A percentile compares a stretch with the other conserved stretches of the same genome.
These are phyloP conservation scores for Syngnathus rostellatus DNA, from an alignment of 2,797 vertebrate genomes.

Conservation along the genomic window DNA sequence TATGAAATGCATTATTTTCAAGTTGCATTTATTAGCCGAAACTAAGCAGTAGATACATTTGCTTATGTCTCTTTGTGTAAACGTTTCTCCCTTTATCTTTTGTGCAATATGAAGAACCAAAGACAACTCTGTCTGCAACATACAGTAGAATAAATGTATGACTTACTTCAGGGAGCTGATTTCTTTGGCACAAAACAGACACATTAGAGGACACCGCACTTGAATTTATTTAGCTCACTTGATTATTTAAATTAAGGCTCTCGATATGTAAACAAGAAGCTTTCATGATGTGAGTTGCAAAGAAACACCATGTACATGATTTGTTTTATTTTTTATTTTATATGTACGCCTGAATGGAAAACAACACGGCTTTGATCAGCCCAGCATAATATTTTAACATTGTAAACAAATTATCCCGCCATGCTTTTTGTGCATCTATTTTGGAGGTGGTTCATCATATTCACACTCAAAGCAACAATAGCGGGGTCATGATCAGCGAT, in stretches of 20 bases:
- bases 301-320: too few relatives aligned
- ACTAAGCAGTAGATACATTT: conserved; percentile 33
- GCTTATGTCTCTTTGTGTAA: conserved; percentile 41
- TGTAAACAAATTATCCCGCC: background rate
- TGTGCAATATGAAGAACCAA: conserved; percentile 67
- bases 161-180: conserved; percentile 40
- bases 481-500: background rate
- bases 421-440: background rate
- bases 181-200: conserved; percentile 5
- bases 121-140: conserved; percentile 47
- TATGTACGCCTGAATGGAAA: background rate
- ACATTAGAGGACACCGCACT: conserved; percentile 11
- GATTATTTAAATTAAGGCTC: conserved; percentile 25
- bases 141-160: conserved; percentile 18
- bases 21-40: conserved; percentile 16
- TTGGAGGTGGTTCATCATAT: background rate
- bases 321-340: background rate
- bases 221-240: conserved; percentile 18
- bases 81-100: conserved; percentile 38
- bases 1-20: conserved; percentile 42
- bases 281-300: too few relatives aligned
- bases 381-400: background rate
- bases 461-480: too few relatives aligned
- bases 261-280: too few relatives aligned
- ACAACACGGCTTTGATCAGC: too few relatives aligned